These are phyloP conservation scores for Charadrius vociferus DNA, from an alignment of 2,113 vertebrate genomes.

Conservation along the genomic window DNA sequence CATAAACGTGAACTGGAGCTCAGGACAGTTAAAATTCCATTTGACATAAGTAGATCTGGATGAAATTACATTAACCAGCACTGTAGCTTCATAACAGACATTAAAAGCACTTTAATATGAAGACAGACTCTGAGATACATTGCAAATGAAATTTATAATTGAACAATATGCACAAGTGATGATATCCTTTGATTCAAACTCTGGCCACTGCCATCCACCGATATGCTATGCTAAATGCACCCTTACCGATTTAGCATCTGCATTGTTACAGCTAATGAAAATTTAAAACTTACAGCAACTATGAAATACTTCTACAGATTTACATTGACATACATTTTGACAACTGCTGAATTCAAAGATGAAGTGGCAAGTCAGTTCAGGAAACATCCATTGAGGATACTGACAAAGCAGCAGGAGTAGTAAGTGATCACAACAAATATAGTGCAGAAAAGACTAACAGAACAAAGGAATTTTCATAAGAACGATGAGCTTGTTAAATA, in stretches of 20 bases:
- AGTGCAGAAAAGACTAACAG: constrained; percentile 33
- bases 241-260: background rate
- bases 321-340: background rate
- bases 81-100: background rate
- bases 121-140: background rate
- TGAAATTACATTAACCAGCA: background rate
- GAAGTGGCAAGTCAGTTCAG: constrained; percentile 8
- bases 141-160: constrained; percentile 9
- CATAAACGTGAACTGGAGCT: background rate
- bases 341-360: background rate
- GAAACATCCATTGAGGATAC: background rate
- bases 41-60: background rate
- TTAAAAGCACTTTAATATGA: background rate
- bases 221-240: background rate
- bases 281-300: background rate
- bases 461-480: background rate
- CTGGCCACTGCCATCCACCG: background rate
- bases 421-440: constrained; percentile 24
- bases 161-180: background rate
- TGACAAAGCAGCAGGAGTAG: constrained; percentile 17
- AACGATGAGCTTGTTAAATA: background rate
- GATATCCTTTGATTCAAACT: background rate
- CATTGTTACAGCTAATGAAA: background rate
- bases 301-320: background rate
- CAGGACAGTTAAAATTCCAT: background rate